Conservation (phyloP, 2,113 vertebrate species). For the Pholis gunnellus region DNA sequence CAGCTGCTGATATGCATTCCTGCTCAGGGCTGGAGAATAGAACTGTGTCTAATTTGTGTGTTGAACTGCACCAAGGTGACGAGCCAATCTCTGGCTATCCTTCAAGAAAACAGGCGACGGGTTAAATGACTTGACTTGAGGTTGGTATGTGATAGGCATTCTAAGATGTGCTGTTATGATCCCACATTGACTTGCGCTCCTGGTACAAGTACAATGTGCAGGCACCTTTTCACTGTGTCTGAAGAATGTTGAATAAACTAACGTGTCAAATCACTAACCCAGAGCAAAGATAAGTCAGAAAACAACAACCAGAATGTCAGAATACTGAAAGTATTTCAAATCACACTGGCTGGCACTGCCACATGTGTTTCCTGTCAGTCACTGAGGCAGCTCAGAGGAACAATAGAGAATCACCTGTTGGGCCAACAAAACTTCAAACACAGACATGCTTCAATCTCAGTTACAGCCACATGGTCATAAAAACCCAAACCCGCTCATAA, state of each 20-base stretch:
- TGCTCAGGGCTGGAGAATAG: not conserved
- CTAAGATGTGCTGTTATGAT: not conserved
- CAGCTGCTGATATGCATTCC: not conserved
- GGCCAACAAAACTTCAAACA: slow-evolving; percentile 64
- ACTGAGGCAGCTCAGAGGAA: slow-evolving; percentile 45
- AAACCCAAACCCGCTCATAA: slow-evolving; percentile 46
- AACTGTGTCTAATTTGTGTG: not conserved
- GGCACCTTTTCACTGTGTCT: not conserved
- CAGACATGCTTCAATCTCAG: slow-evolving; percentile 54
- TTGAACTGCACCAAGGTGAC: not conserved
- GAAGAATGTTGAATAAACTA: not conserved
- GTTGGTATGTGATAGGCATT: not conserved
- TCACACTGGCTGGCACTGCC: slow-evolving; percentile 11
- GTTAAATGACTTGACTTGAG: not conserved
- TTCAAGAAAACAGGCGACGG: not conserved
- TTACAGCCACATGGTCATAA: slow-evolving; percentile 64
- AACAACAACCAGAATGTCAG: not conserved
- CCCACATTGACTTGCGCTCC: not conserved
- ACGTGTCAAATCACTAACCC: not conserved
- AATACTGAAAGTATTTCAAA: slow-evolving; percentile 22
- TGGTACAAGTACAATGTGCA: not conserved
- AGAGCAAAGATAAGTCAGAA: not conserved
- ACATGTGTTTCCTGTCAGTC: slow-evolving; percentile 68
- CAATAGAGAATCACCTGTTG: slow-evolving; percentile 54
- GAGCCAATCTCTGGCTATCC: not conserved